A percentile compares a stretch with the other conserved stretches of the same genome.
phyloP scores from a whole-genome alignment of 2,888 invertebrate genomes.

The Pseudococcus viburni region DNA sequence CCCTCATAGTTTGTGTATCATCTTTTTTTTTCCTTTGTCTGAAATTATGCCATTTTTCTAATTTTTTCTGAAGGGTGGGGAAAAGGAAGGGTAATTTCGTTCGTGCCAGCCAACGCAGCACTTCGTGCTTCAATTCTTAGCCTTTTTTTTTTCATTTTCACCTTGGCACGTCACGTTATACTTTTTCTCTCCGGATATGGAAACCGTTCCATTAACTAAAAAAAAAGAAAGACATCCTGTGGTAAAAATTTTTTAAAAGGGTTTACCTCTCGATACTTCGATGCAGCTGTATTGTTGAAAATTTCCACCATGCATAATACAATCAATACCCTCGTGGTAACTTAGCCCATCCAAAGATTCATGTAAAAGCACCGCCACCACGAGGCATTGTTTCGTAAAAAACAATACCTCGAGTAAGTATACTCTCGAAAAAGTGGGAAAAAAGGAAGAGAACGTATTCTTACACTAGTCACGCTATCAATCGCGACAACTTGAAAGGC shows the following conservation, averaged over 20 bases:
- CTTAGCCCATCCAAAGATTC: neutral
- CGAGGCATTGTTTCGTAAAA: slow-evolving; percentile 10
- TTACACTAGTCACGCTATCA: slow-evolving; percentile 32
- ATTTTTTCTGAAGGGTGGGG: no score
- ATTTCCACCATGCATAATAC: slow-evolving; percentile 37
- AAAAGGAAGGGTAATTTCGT: no score
- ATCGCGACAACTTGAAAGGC: slow-evolving; percentile 21
- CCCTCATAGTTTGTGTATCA: no score
- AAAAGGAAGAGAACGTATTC: slow-evolving; percentile 17
- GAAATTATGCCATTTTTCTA: no score
- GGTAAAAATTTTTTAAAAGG: slow-evolving; percentile 29
- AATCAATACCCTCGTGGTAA: slow-evolving; percentile 5
- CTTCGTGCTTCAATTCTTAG: neutral
- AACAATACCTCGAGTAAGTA: slow-evolving; percentile 40
- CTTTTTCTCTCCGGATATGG: neutral
- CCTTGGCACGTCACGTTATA: neutral
- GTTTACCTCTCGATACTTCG: slow-evolving; percentile 2
- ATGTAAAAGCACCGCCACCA: neutral
- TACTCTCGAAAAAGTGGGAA: neutral
- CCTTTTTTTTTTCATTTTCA: neutral
- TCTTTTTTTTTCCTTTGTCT: no score
- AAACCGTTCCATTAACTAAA: neutral
- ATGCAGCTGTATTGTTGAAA: slow-evolving; percentile 15
- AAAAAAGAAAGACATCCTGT: neutral
- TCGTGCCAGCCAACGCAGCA: no score